A percentile compares a stretch with the other conserved stretches of the same genome.
Evolutionary conservation across 2,888 invertebrate species (phyloP).

Genomic region (Empis livida): DNA sequence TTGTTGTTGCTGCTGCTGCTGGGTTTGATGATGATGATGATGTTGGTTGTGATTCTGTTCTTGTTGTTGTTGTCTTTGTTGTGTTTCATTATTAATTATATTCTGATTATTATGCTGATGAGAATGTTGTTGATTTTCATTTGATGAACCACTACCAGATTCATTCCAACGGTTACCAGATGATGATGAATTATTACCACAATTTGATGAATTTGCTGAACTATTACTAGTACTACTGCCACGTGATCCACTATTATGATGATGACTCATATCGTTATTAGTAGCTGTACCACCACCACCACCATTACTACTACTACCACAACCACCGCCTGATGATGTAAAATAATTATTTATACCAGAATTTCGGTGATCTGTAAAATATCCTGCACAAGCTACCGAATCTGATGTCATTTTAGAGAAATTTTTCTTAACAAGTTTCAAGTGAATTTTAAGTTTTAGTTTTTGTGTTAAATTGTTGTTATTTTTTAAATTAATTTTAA

Average conservation of each 20-base stretch:
- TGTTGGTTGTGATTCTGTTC: slow-evolving; percentile 18
- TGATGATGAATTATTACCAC: slow-evolving; percentile 5
- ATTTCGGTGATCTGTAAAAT: slow-evolving; percentile 29
- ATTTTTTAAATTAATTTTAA: too few relatives aligned
- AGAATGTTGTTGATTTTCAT: slow-evolving; percentile 11
- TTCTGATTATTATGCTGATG: slow-evolving; percentile 14
- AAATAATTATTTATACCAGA: slow-evolving; percentile 27
- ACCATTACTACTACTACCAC: slow-evolving; percentile 10
- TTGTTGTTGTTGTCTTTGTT: slow-evolving; percentile 13
- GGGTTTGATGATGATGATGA: slow-evolving; percentile 18
- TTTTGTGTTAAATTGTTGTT: too few relatives aligned
- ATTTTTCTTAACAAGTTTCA: too few relatives aligned
- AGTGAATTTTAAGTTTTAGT: too few relatives aligned
- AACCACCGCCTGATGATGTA: slow-evolving; percentile 18
- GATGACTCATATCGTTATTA: slow-evolving; percentile 1
- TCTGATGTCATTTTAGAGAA: slow-evolving; percentile 14
- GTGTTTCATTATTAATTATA: slow-evolving; percentile 13
- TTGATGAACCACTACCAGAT: not conserved
- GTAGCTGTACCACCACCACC: slow-evolving; percentile 11
- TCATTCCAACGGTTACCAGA: slow-evolving; percentile 12
- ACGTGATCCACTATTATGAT: slow-evolving; percentile 1
- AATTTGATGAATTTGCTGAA: slow-evolving; percentile 11
- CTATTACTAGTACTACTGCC: slow-evolving; percentile 12
- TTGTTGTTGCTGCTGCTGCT: slow-evolving; percentile 19
- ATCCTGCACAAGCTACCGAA: slow-evolving; percentile 23